Evolutionary conservation across 2,888 invertebrate species (phyloP).

Genomic region (Allolobophora icterica): DNA sequence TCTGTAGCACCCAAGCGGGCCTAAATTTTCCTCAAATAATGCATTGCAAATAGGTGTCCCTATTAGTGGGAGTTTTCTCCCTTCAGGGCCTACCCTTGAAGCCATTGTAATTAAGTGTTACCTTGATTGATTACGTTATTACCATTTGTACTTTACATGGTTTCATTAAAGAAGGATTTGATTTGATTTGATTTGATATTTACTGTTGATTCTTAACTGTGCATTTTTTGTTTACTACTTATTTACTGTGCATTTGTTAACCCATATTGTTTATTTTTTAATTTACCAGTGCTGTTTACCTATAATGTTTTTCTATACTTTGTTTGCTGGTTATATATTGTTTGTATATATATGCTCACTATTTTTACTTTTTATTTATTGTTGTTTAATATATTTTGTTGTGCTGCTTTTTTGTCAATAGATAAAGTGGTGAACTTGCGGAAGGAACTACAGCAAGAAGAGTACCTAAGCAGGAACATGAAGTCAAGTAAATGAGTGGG

Average conservation of each 20-base stretch:
- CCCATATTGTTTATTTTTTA: not conserved
- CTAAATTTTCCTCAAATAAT: too few species aligned
- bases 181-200: too few species aligned
- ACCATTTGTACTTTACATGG: too few species aligned
- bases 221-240: too few species aligned
- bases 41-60: too few species aligned
- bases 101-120: too few species aligned
- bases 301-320: not conserved
- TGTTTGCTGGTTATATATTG: not conserved
- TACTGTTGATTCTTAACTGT: too few species aligned
- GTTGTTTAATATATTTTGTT: not conserved
- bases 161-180: too few species aligned
- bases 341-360: not conserved
- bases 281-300: not conserved
- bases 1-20: too few species aligned
- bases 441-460: conserved; percentile 31
- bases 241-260: not conserved
- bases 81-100: too few species aligned
- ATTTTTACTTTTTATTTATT: not conserved
- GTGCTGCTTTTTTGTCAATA: not conserved
- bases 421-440: conserved; percentile 32
- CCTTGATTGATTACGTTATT: too few species aligned
- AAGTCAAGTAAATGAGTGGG: not conserved
- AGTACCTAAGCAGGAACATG: conserved; percentile 26
- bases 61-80: too few species aligned